Base-by-base conservation (phyloP, 2,888 invertebrate species). In the Meganola albula region DNA sequence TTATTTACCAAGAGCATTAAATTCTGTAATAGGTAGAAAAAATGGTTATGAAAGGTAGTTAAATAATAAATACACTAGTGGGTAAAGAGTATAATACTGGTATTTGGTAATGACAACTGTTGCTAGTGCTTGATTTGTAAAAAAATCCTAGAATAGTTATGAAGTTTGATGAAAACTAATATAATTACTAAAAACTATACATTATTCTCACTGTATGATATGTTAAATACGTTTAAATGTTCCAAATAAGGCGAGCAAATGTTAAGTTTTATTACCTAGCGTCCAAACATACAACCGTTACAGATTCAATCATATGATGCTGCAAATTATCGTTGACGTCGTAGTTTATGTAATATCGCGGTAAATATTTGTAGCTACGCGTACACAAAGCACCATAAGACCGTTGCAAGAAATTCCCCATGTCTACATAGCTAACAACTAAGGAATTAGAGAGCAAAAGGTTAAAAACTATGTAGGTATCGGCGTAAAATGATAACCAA, bases 401-500 rank as follows among this genome's bases (percentile, higher is more conserved):
- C 68, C 63, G 64, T 72, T 70, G 74, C 63, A 65, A 75, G 72
- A 74, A 71, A 60, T 54, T 63, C 66, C 51, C 53, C 50, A 48
- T 50, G 56, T 59, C 63, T 67, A 62, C 53, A 67, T 56, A 48
- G 59, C 58, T 58, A 71, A 64, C 58, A 60, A 58, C 64, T 63
- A 57, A 55, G 54, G 68, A 71, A 72, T 68, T 49, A 65, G 57
- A 59, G 66, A 65, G 65, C 57, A 74, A 78, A 74, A 67, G 67
- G 71, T 74, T 75, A 74, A 72, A 74, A 73, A n/a, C n/a, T n/a
- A n/a, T n/a, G n/a, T n/a, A n/a, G n/a, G 59, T 68, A 74, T 79
- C 77, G 74, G 78, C 71, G 60, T 73, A 69, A 66, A 59, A 58
- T 63, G 63, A 63, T 72, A 83, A 75, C 77, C 78, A 82, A 83